Percentiles rank a stretch among this genome's conserved stretches.
Conservation (phyloP, 2,888 invertebrate genomes). For the Linnaemya vulpina region DNA sequence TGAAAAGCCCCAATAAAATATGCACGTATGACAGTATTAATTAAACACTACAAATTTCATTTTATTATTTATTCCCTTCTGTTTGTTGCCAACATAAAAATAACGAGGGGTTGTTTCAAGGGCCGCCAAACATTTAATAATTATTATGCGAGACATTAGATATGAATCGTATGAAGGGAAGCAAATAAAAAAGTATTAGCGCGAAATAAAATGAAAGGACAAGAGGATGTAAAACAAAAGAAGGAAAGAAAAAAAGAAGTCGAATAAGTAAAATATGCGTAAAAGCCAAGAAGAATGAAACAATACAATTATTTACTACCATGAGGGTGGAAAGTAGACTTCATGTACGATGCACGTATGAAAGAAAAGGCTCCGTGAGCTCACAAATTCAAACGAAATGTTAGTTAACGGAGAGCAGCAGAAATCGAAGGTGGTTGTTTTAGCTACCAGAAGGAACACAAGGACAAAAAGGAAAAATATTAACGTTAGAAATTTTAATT, state of each 20-base stretch:
- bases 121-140: slow-evolving; percentile 60
- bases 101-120: slow-evolving; percentile 38
- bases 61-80: slow-evolving; percentile 15
- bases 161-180: slow-evolving; percentile 21
- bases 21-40: slow-evolving; percentile 54
- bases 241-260: slow-evolving; percentile 18
- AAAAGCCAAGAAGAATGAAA: slow-evolving; percentile 43
- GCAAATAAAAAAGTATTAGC: slow-evolving; percentile 3
- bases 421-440: slow-evolving; percentile 65
- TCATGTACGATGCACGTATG: slow-evolving; percentile 1
- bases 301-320: slow-evolving; percentile 52
- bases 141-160: slow-evolving; percentile 40
- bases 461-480: slow-evolving; percentile 7
- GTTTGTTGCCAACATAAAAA: not conserved
- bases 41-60: slow-evolving; percentile 57
- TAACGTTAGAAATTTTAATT: slow-evolving; percentile 17
- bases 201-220: slow-evolving; percentile 19
- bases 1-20: slow-evolving; percentile 50
- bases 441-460: not conserved
- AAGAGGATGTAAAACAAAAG: not conserved
- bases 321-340: slow-evolving; percentile 40
- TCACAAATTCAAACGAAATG: slow-evolving; percentile 27
- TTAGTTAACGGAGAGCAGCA: slow-evolving; percentile 69
- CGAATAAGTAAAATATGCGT: slow-evolving; percentile 57
- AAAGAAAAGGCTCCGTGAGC: slow-evolving; percentile 46